These are phyloP conservation scores for Epistrophe eligans DNA, from an alignment of 2,888 invertebrate genomes.

Conservation along the genomic window DNA sequence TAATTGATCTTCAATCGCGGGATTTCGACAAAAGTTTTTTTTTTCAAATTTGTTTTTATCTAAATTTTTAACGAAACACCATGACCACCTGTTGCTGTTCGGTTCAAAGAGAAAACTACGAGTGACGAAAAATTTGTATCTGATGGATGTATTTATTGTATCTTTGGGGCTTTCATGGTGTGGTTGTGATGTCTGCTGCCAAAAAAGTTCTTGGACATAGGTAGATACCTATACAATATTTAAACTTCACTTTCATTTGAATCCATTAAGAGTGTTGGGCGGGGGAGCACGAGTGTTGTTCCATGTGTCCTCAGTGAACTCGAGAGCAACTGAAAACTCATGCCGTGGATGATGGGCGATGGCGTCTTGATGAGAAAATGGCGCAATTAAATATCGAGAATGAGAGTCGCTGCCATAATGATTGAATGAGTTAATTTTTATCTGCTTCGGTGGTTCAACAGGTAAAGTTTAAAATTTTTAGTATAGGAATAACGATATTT, in stretches of 20 bases:
- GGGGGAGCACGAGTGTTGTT: background rate
- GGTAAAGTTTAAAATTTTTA: constrained; percentile 49
- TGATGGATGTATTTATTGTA: constrained; percentile 73
- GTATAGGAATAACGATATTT: constrained; percentile 28
- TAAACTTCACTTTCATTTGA: constrained; percentile 61
- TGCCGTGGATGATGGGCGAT: background rate
- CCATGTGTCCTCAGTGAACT: constrained; percentile 2
- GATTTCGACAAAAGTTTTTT: constrained; percentile 29
- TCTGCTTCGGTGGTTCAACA: constrained; percentile 50
- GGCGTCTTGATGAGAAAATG: constrained; percentile 27
- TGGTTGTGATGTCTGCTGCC: constrained; percentile 17
- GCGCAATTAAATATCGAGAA: constrained; percentile 54
- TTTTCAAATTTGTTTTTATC: constrained; percentile 47
- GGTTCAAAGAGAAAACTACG: constrained; percentile 62
- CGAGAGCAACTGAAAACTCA: constrained; percentile 15
- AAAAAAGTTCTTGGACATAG: constrained; percentile 33
- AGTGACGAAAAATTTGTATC: constrained; percentile 61
- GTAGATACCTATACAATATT: constrained; percentile 1
- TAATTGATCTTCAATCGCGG: constrained; percentile 49
- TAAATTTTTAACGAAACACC: constrained; percentile 46
- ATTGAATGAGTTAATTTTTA: constrained; percentile 67
- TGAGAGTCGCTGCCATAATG: constrained; percentile 44
- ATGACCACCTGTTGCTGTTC: constrained; percentile 59
- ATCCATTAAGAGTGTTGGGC: constrained; percentile 9
- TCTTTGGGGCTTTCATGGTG: constrained; percentile 26